Percentiles rank a stretch among this genome's conserved stretches.
Conservation (phyloP, 1,140 invertebrate genomes). For the Drosophila hydei region DNA sequence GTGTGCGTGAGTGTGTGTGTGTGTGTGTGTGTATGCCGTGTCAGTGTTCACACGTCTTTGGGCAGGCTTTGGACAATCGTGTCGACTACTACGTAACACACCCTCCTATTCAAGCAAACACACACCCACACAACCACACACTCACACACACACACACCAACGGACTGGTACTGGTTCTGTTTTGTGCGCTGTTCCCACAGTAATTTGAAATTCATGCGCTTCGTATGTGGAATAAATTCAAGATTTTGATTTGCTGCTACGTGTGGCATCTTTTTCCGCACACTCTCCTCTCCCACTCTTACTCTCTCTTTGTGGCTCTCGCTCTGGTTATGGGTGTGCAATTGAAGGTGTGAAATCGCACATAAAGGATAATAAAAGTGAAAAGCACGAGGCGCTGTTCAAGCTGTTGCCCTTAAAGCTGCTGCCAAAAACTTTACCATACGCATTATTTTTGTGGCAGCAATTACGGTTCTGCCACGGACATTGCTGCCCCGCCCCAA, state of each 20-base stretch:
- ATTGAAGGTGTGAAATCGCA: constrained; percentile 79
- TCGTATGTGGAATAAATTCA: constrained; percentile 83
- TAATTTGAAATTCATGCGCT: constrained; percentile 84
- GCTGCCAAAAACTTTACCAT: neutral
- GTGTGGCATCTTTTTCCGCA: constrained; percentile 57
- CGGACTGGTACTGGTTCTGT: constrained; percentile 8
- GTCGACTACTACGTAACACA: constrained; percentile 25
- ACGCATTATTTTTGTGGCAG: neutral
- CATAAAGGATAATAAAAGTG: constrained; percentile 81
- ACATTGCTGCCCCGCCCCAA: neutral
- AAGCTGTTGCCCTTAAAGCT: constrained; percentile 20
- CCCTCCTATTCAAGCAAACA: neutral
- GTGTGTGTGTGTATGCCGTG: constrained; percentile 18
- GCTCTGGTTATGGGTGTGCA: constrained; percentile 40
- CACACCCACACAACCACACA: neutral
- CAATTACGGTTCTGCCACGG: neutral
- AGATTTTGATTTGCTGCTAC: constrained; percentile 82
- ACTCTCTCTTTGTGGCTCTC: neutral
- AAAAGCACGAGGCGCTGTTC: constrained; percentile 54
- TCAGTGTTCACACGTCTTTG: constrained; percentile 45
- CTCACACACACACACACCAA: neutral
- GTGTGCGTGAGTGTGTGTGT: constrained; percentile 3
- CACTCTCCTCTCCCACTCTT: neutral
- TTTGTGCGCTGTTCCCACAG: constrained; percentile 67
- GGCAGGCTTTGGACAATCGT: constrained; percentile 42